Conservation (phyloP, 2,888 invertebrate genomes). For the Plemyria rubiginata region DNA sequence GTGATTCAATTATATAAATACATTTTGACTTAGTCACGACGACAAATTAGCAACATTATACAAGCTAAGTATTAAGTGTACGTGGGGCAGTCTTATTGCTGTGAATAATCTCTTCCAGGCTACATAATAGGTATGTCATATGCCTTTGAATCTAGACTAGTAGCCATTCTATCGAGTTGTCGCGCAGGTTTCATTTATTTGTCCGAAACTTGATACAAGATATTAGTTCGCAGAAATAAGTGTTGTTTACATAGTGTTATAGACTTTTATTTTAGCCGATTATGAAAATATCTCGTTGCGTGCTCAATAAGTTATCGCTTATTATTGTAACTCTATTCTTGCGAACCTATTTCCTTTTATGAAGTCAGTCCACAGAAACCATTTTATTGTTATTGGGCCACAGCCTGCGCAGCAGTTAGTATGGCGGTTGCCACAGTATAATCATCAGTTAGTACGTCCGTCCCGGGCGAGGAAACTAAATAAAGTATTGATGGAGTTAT, state of each 20-base stretch:
- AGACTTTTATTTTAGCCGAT: background rate
- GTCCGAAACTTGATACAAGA: too few relatives aligned
- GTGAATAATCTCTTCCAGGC: too few relatives aligned
- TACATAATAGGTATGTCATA: too few relatives aligned
- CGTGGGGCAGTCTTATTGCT: too few relatives aligned
- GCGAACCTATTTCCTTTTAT: slow-evolving; percentile 1
- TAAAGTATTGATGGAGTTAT: slow-evolving; percentile 35
- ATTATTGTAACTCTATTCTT: background rate
- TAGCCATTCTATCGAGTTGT: too few relatives aligned
- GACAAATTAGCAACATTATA: too few relatives aligned
- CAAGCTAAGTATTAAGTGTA: too few relatives aligned
- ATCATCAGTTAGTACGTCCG: background rate
- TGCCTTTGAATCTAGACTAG: too few relatives aligned
- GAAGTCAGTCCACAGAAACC: background rate
- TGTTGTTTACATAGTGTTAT: background rate
- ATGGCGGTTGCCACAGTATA: background rate
- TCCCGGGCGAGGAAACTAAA: slow-evolving; percentile 14
- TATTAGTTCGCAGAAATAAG: too few relatives aligned
- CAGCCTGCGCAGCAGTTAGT: slow-evolving; percentile 5
- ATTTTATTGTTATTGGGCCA: background rate
- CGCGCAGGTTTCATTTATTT: too few relatives aligned
- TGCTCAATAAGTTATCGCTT: background rate
- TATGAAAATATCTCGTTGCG: background rate
- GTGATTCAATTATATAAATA: too few relatives aligned
- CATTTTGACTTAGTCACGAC: too few relatives aligned